Percentiles rank a stretch among this genome's conserved stretches.
These are phyloP conservation scores for Drosophila sordidapex DNA, from an alignment of 2,888 invertebrate species.

Conservation along the genomic window DNA sequence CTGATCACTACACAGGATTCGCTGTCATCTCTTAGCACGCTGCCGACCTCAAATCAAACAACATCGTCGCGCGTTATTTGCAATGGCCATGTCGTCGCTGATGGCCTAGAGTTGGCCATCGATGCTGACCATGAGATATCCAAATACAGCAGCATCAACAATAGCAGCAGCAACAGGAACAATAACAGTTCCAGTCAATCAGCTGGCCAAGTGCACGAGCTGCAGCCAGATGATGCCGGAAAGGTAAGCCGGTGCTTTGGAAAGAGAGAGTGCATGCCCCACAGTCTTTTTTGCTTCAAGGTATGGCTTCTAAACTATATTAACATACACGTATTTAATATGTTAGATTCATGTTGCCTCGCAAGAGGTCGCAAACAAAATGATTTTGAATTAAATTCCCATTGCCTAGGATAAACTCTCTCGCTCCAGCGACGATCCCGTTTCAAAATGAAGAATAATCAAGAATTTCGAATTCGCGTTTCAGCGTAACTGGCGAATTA, in stretches of 20 bases:
- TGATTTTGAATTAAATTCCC: constrained; percentile 37
- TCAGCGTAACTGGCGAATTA: constrained; percentile 32
- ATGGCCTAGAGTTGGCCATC: constrained; percentile 35
- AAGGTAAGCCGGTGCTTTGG: constrained; percentile 89
- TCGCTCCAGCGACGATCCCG: constrained; percentile 50
- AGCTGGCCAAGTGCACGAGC: constrained; percentile 67
- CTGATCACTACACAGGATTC: constrained; percentile 75
- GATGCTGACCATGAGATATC: constrained; percentile 40
- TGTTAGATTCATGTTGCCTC: constrained; percentile 67
- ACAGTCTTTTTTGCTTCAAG: constrained; percentile 94
- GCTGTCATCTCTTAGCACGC: constrained; percentile 68
- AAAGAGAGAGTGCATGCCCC: constrained; percentile 93
- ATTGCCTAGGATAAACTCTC: constrained; percentile 59
- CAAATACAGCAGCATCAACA: constrained; percentile 45
- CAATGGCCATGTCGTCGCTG: constrained; percentile 59
- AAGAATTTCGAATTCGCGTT: constrained; percentile 29
- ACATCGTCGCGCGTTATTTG: constrained; percentile 54
- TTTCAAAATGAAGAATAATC: constrained; percentile 31
- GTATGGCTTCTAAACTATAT: constrained; percentile 87
- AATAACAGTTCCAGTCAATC: constrained; percentile 24
- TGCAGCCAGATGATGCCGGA: constrained; percentile 80
- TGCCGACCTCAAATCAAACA: constrained; percentile 69
- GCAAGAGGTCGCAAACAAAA: constrained; percentile 23
- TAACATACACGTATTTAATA: constrained; percentile 85
- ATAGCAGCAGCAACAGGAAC: constrained; percentile 28